Evolutionary conservation across 2,888 invertebrate genomes (phyloP).

Genomic region (Drepana falcataria): DNA sequence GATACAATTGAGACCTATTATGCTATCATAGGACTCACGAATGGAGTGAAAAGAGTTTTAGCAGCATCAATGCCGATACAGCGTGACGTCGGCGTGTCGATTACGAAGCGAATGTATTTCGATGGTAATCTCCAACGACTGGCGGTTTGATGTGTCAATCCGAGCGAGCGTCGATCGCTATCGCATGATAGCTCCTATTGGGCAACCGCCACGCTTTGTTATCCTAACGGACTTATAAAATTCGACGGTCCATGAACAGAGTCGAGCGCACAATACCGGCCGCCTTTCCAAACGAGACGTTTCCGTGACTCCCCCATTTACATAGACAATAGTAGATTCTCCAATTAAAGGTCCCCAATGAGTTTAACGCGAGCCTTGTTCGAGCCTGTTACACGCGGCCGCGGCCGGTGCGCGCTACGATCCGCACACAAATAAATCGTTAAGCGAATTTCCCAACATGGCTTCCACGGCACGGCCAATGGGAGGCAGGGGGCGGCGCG

Average conservation of each 20-base stretch:
- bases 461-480: conserved; percentile 57
- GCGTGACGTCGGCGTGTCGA: conserved; percentile 64
- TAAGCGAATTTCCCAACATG: conserved; percentile 70
- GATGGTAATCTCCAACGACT: conserved; percentile 63
- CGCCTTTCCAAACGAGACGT: conserved; percentile 36
- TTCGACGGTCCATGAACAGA: conserved; percentile 52
- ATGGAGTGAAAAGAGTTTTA: conserved; percentile 39
- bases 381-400: conserved; percentile 35
- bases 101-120: conserved; percentile 63
- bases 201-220: conserved; percentile 72
- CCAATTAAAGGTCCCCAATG: conserved; percentile 36
- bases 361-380: conserved; percentile 41
- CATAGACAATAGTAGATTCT: conserved; percentile 21
- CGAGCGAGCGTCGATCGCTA: conserved; percentile 57
- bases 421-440: conserved; percentile 66
- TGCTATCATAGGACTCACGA: conserved; percentile 16
- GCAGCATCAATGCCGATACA: conserved; percentile 47
- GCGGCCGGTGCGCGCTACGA: conserved; percentile 39
- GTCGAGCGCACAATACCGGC: conserved; percentile 39
- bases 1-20: background rate
- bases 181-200: conserved; percentile 69
- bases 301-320: conserved; percentile 25
- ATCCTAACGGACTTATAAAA: conserved; percentile 68
- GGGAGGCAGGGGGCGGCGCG: conserved; percentile 36
- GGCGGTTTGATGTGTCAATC: conserved; percentile 76